Percentiles rank a stretch among this genome's conserved stretches.
Evolutionary conservation across 2,113 vertebrate genomes (phyloP).

Genomic region (Cichladusa arquata): DNA sequence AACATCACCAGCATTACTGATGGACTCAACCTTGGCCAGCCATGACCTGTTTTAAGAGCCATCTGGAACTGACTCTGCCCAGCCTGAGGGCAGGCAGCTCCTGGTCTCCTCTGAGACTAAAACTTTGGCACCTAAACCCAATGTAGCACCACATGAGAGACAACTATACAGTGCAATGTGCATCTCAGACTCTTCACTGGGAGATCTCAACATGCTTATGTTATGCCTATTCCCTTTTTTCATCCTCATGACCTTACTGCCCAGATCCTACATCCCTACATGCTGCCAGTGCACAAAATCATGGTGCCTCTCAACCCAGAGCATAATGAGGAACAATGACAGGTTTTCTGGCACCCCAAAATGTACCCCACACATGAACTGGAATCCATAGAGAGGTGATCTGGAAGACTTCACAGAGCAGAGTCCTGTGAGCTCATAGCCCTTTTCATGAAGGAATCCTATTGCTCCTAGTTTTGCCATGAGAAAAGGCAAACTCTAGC

Average conservation of each 20-base stretch:
- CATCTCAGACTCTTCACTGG: neutral
- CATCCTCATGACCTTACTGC: neutral
- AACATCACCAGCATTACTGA: accelerated
- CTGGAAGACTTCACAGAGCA: neutral
- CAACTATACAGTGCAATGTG: neutral
- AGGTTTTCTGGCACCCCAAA: neutral
- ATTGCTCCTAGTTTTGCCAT: neutral
- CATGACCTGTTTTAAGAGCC: neutral
- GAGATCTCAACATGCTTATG: neutral
- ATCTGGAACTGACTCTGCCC: neutral
- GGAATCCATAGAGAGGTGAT: neutral
- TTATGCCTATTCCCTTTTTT: neutral
- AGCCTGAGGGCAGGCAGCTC: neutral
- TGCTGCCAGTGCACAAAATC: neutral
- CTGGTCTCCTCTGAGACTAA: neutral
- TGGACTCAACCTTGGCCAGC: neutral
- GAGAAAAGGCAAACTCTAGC: neutral
- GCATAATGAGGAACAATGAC: neutral
- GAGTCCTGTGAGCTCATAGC: neutral
- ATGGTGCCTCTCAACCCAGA: neutral
- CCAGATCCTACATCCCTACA: neutral
- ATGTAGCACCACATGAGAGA: too few relatives aligned
- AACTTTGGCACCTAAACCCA: neutral
- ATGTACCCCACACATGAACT: neutral
- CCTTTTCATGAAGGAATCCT: neutral